Percentiles rank a stretch among this genome's conserved stretches.
These are phyloP conservation scores for Shargacucullia verbasci DNA, from an alignment of 2,888 invertebrate species.

Conservation along the genomic window DNA sequence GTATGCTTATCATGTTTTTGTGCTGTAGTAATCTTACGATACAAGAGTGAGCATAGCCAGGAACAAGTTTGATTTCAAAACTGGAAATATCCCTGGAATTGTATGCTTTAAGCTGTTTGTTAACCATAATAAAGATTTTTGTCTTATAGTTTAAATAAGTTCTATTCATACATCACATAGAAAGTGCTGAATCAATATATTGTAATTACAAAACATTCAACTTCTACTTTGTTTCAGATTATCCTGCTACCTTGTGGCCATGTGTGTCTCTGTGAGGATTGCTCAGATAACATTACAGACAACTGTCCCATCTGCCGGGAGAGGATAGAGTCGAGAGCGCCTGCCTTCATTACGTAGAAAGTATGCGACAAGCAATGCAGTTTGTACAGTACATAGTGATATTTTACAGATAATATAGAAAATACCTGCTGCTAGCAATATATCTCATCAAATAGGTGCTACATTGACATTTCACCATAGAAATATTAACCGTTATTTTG, in stretches of 20 bases:
- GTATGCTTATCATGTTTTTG: slow-evolving; percentile 66
- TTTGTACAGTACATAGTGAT: slow-evolving; percentile 22
- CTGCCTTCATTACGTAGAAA: slow-evolving; percentile 93
- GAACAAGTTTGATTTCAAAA: too few relatives aligned
- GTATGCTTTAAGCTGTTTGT: too few relatives aligned
- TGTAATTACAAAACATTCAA: too few relatives aligned
- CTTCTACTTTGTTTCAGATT: slow-evolving; percentile 83
- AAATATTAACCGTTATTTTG: slow-evolving; percentile 7
- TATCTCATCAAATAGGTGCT: slow-evolving; percentile 8
- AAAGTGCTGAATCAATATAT: too few relatives aligned
- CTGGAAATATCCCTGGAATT: too few relatives aligned
- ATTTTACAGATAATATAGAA: slow-evolving; percentile 22
- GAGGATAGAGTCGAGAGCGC: slow-evolving; percentile 91
- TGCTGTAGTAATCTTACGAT: too few relatives aligned
- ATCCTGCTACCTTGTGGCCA: slow-evolving; percentile 97
- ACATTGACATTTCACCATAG: slow-evolving; percentile 11
- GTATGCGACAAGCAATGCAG: not conserved
- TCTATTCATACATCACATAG: too few relatives aligned
- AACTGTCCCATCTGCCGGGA: slow-evolving; percentile 95
- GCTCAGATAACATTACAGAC: slow-evolving; percentile 91
- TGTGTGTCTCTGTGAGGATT: slow-evolving; percentile 96
- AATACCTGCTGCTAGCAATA: not conserved
- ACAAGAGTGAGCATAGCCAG: too few relatives aligned
- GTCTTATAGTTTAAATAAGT: too few relatives aligned
- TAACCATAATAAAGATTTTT: too few relatives aligned